A percentile compares a stretch with the other conserved stretches of the same genome.
These are phyloP conservation scores for Dascillus cervinus DNA, from an alignment of 2,888 invertebrate genomes.

Conservation along the genomic window DNA sequence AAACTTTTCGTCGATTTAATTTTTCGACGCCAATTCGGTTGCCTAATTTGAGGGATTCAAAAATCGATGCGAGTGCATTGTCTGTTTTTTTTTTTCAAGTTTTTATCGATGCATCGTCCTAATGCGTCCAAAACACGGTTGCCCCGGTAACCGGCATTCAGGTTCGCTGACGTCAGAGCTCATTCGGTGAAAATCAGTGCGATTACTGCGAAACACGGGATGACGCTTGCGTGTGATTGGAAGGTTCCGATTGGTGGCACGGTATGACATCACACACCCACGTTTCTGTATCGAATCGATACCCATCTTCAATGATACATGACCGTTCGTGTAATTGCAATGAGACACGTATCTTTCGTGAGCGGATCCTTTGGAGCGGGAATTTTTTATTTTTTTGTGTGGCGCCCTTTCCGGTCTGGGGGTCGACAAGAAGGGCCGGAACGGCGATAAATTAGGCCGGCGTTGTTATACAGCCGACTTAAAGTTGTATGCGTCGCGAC, in stretches of 20 bases:
- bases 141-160: constrained; percentile 34
- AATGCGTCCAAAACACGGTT: constrained; percentile 25
- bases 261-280: constrained; percentile 29
- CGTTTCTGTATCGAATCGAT: constrained; percentile 26
- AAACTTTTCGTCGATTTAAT: too few species aligned
- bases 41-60: too few species aligned
- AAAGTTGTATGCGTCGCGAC: constrained; percentile 25
- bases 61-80: too few species aligned
- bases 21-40: too few species aligned
- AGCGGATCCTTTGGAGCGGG: constrained; percentile 3
- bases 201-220: constrained; percentile 24
- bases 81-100: too few species aligned
- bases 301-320: constrained; percentile 24
- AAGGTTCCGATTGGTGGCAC: constrained; percentile 21
- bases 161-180: constrained; percentile 30
- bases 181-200: constrained; percentile 32
- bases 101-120: constrained; percentile 21
- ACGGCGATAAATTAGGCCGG: constrained; percentile 12
- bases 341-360: constrained; percentile 1
- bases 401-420: too few species aligned
- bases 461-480: constrained; percentile 21
- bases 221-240: constrained; percentile 24
- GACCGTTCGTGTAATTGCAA: constrained; percentile 2
- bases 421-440: too few species aligned
- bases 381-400: too few species aligned